A percentile compares a stretch with the other conserved stretches of the same genome.
phyloP scores from a whole-genome alignment of 2,113 vertebrate genomes.

The Microcebus murinus region DNA sequence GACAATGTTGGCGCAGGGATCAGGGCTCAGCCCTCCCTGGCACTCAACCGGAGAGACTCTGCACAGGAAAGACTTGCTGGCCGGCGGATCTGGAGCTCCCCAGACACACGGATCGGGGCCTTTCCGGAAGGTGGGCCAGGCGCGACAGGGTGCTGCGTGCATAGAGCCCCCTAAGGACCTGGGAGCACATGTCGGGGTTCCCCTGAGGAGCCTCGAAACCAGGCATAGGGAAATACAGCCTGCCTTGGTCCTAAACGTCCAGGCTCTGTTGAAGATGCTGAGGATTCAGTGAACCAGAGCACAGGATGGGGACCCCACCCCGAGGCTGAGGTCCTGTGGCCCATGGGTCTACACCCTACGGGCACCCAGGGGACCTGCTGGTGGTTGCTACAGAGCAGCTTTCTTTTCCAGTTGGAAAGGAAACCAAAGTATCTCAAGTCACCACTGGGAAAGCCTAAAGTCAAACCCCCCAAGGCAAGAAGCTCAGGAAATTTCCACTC shows the following conservation, averaged over 20 bases:
- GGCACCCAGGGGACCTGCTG: fast-evolving
- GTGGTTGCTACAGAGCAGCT: fast-evolving
- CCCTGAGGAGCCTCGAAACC: fast-evolving
- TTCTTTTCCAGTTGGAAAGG: no score
- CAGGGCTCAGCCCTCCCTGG: no score
- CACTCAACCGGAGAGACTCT: background rate
- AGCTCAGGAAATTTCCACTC: background rate
- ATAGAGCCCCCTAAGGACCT: background rate
- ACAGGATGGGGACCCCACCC: fast-evolving
- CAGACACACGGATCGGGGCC: fast-evolving
- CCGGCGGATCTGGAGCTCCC: background rate
- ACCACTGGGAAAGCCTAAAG: background rate
- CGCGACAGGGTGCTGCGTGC: fast-evolving
- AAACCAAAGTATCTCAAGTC: background rate
- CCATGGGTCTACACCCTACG: fast-evolving
- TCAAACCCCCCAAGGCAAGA: background rate
- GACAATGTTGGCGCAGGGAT: fast-evolving
- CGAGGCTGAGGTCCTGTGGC: fast-evolving
- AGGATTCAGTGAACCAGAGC: fast-evolving
- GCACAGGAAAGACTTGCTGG: fast-evolving
- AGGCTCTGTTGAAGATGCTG: fast-evolving
- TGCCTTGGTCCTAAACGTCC: background rate
- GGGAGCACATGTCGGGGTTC: fast-evolving
- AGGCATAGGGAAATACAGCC: background rate
- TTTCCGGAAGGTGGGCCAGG: background rate